Conservation (phyloP, 2,797 vertebrate species). For the Gambusia yucatana region DNA sequence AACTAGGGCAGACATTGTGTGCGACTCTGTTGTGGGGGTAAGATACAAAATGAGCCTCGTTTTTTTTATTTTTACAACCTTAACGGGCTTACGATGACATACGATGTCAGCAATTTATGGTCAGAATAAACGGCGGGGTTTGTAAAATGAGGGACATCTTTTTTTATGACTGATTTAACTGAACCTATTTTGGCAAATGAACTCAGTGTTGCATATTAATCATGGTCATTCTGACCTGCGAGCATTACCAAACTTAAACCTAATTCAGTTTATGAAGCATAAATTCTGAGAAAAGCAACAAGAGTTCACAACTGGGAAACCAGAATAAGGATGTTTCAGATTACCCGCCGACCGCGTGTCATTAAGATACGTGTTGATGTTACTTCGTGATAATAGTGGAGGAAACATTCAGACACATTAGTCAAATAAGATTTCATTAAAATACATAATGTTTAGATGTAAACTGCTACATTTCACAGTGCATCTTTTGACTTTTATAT, state of each 20-base stretch:
- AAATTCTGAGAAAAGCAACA: neutral
- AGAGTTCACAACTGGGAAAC: neutral
- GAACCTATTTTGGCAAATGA: neutral
- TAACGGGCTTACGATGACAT: neutral
- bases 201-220: neutral
- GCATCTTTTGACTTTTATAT: neutral
- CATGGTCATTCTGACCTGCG: neutral
- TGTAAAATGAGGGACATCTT: neutral
- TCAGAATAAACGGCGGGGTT: neutral
- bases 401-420: neutral
- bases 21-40: constrained; percentile 59
- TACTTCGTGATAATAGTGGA: neutral
- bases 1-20: constrained; percentile 14
- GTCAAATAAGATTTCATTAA: neutral
- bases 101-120: neutral
- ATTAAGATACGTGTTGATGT: neutral
- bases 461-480: neutral
- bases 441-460: neutral
- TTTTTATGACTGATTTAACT: neutral
- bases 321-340: neutral
- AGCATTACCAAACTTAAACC: neutral
- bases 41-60: neutral
- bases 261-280: neutral
- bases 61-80: neutral
- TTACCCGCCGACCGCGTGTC: neutral